Conservation (phyloP, 2,797 vertebrate genomes). For the Urophycis tenuis region DNA sequence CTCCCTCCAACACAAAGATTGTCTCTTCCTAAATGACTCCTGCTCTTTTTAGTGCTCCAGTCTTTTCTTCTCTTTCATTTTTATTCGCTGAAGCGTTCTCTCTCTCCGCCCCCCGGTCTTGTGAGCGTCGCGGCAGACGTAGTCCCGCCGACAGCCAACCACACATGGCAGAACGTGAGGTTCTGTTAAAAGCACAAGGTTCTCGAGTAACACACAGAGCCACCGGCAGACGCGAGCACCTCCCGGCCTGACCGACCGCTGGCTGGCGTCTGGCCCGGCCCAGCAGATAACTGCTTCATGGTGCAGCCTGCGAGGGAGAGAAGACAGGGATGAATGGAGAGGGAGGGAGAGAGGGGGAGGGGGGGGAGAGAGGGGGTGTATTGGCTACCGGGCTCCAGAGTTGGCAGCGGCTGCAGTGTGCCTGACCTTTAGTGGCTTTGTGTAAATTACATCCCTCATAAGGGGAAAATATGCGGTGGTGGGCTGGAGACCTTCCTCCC, state of each 20-base stretch:
- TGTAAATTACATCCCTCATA: slow-evolving; percentile 69
- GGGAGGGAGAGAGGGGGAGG: slow-evolving; percentile 18
- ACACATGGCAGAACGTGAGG: slow-evolving; percentile 25
- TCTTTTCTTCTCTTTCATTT: not conserved
- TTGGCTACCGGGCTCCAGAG: slow-evolving; percentile 43
- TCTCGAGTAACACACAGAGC: slow-evolving; percentile 33
- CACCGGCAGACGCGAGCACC: slow-evolving; percentile 4
- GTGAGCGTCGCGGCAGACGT: slow-evolving; percentile 17
- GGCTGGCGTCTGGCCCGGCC: slow-evolving; percentile 31
- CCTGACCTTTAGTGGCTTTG: slow-evolving; percentile 65
- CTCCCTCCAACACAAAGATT: not conserved
- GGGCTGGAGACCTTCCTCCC: slow-evolving; percentile 31
- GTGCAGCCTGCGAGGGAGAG: slow-evolving; percentile 3
- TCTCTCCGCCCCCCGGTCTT: slow-evolving; percentile 7
- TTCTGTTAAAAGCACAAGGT: slow-evolving; percentile 29
- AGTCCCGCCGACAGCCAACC: slow-evolving; percentile 27
- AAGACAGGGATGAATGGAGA: slow-evolving; percentile 1
- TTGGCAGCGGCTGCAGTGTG: slow-evolving; percentile 53
- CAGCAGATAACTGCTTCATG: slow-evolving; percentile 31
- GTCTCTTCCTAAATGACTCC: not conserved
- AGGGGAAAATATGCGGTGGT: slow-evolving; percentile 68
- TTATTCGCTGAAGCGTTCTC: not conserved
- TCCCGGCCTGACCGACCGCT: slow-evolving; percentile 20
- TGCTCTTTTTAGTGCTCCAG: not conserved
- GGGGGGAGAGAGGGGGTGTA: not conserved